Conservation (phyloP, 1,140 invertebrate species). For the Habropoda laboriosa region DNA sequence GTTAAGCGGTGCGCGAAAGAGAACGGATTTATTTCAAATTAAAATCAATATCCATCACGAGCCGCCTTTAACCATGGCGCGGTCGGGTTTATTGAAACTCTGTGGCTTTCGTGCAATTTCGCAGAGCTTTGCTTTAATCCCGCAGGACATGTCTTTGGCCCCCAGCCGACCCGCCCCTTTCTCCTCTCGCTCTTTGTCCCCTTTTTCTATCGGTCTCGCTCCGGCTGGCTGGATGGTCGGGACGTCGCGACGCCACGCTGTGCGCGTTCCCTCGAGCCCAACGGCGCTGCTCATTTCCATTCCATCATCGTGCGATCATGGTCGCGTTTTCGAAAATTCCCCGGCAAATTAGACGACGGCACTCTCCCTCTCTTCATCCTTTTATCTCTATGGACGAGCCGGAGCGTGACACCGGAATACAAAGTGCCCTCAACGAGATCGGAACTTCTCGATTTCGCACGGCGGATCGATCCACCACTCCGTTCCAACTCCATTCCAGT, state of each 20-base stretch:
- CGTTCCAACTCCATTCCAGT: background rate
- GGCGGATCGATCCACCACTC: background rate
- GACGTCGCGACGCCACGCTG: too few relatives aligned
- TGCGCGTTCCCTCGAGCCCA: background rate
- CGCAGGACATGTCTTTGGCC: slow-evolving; percentile 64
- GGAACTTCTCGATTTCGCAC: background rate
- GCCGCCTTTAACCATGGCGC: slow-evolving; percentile 27
- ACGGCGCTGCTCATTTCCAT: slow-evolving; percentile 23
- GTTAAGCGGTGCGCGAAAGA: slow-evolving; percentile 44
- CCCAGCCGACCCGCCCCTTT: background rate
- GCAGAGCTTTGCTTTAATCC: slow-evolving; percentile 75
- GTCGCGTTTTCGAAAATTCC: slow-evolving; percentile 23
- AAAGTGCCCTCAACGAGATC: slow-evolving; percentile 15
- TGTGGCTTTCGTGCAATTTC: slow-evolving; percentile 75
- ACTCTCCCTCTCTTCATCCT: background rate
- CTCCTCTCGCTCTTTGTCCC: slow-evolving; percentile 28
- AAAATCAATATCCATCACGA: slow-evolving; percentile 69
- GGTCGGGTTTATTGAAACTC: slow-evolving; percentile 73
- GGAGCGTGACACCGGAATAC: background rate
- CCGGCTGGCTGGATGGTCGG: slow-evolving; percentile 4
- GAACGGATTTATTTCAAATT: slow-evolving; percentile 70
- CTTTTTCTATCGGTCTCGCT: slow-evolving; percentile 25
- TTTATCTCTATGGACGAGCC: background rate
- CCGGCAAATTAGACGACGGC: slow-evolving; percentile 5
- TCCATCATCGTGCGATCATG: slow-evolving; percentile 34